phyloP scores from a whole-genome alignment of 1,140 invertebrate genomes.

The Oedothorax gibbosus region DNA sequence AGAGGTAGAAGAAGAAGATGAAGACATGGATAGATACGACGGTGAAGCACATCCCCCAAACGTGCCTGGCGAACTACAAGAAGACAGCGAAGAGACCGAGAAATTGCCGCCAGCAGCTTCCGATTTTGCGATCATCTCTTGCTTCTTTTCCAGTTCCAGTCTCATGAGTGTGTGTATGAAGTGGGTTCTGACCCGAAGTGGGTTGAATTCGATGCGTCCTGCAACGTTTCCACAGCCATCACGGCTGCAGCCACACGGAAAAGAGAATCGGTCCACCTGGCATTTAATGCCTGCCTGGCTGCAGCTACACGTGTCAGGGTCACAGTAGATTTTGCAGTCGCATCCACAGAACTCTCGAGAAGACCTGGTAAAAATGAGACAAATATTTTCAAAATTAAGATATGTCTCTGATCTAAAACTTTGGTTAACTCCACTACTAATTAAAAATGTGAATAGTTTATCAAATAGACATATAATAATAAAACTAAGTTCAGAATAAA shows the following conservation, averaged over 20 bases:
- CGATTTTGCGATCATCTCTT: constrained; percentile 66
- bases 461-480: no score
- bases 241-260: constrained; percentile 95
- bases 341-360: constrained; percentile 96
- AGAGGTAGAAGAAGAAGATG: constrained; percentile 39
- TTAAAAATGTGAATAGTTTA: no score
- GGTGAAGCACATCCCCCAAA: constrained; percentile 48
- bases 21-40: constrained; percentile 44
- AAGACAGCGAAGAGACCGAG: constrained; percentile 51
- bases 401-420: no score
- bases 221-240: constrained; percentile 93
- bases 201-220: constrained; percentile 96
- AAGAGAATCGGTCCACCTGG: constrained; percentile 93
- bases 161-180: constrained; percentile 97
- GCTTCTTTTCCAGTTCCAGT: constrained; percentile 88
- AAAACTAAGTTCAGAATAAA: no score
- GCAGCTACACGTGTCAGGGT: constrained; percentile 94
- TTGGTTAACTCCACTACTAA: no score
- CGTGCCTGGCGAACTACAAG: constrained; percentile 34
- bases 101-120: constrained; percentile 44
- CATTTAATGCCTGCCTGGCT: constrained; percentile 95
- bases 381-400: no score
- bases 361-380: constrained; percentile 66
- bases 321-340: constrained; percentile 91
- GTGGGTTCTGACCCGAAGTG: constrained; percentile 93